phyloP scores from a whole-genome alignment of 92 coral and sea anemone species.

The Porites cylindrica region DNA sequence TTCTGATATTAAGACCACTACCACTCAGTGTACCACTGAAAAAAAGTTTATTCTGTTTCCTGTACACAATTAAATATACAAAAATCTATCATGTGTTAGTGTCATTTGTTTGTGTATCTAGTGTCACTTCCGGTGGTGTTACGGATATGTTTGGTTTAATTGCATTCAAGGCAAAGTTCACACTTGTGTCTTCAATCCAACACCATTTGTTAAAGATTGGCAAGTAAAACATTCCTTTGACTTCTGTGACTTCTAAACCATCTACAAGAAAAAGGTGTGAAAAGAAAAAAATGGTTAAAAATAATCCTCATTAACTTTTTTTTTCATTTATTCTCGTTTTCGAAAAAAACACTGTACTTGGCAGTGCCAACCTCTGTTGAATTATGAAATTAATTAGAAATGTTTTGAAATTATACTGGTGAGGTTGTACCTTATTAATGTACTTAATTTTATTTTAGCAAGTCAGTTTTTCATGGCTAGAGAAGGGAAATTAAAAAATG shows the following conservation, averaged over 20 bases:
- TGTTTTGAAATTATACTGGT: too few species aligned
- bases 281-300: not conserved
- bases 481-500: too few species aligned
- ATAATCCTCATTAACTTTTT: too few species aligned
- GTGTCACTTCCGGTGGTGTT: not conserved
- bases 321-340: too few species aligned
- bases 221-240: slow-evolving; percentile 79
- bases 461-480: too few species aligned
- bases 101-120: slow-evolving; percentile 11
- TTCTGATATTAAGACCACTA: not conserved
- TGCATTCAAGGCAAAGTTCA: slow-evolving; percentile 85
- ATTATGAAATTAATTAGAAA: too few species aligned
- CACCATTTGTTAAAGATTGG: slow-evolving; percentile 81
- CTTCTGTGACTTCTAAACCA: slow-evolving; percentile 62
- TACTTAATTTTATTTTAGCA: too few species aligned
- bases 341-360: too few species aligned
- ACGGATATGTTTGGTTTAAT: slow-evolving; percentile 25
- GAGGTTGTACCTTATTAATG: too few species aligned
- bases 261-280: slow-evolving; percentile 38
- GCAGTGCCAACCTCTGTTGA: too few species aligned
- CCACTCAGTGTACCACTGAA: not conserved
- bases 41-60: not conserved
- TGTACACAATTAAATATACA: too few species aligned
- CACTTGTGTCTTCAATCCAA: slow-evolving; percentile 67
- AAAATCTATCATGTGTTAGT: slow-evolving; percentile 9